Evolutionary conservation across 2,888 invertebrate genomes (phyloP).

Genomic region (Erpobdella octoculata): DNA sequence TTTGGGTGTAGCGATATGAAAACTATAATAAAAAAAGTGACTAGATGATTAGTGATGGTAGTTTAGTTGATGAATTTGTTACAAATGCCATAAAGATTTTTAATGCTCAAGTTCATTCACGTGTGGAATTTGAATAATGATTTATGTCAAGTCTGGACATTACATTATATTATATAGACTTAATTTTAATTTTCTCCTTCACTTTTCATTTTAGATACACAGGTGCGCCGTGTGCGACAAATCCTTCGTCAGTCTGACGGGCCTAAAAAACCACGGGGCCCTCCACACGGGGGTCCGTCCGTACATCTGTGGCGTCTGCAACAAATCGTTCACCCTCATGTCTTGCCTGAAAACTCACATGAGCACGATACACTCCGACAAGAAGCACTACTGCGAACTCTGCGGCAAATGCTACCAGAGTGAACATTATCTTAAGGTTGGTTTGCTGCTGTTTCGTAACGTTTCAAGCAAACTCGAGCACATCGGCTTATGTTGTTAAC

Average conservation of each 20-base stretch:
- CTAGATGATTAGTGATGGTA: too few species aligned
- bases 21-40: too few species aligned
- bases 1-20: too few species aligned
- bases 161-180: too few species aligned
- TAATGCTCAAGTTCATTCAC: too few species aligned
- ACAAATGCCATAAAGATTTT: neutral
- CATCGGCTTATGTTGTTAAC: neutral
- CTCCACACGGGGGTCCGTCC: slow-evolving; percentile 30
- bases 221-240: slow-evolving; percentile 25
- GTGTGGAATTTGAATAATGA: too few species aligned
- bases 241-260: slow-evolving; percentile 26
- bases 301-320: slow-evolving; percentile 25
- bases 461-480: neutral
- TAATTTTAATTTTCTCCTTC: too few species aligned
- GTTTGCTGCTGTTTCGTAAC: neutral
- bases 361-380: slow-evolving; percentile 27
- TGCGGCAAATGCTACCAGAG: slow-evolving; percentile 17
- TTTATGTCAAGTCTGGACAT: too few species aligned
- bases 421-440: slow-evolving; percentile 15
- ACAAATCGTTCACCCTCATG: slow-evolving; percentile 29
- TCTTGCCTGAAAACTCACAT: slow-evolving; percentile 32
- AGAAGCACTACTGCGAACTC: slow-evolving; percentile 11
- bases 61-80: neutral
- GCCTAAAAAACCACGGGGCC: slow-evolving; percentile 29
- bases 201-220: slow-evolving; percentile 14